These are phyloP conservation scores for Ips nitidus DNA, from an alignment of 1,140 invertebrate genomes.

Conservation along the genomic window DNA sequence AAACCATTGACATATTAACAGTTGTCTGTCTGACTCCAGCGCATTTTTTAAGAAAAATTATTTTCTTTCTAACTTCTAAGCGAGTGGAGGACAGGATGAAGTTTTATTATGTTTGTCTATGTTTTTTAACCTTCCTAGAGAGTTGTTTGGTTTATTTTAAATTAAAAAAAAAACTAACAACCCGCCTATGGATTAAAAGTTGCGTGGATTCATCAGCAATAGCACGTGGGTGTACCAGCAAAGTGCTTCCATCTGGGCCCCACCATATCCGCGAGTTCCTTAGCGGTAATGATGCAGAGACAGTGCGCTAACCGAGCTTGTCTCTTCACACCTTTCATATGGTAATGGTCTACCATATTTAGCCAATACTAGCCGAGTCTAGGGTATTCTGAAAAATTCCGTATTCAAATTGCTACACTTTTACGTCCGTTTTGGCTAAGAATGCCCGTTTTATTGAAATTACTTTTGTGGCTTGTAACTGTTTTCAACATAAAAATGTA, in stretches of 20 bases:
- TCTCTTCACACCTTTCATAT: constrained; percentile 29
- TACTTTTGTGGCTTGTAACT: too few species aligned
- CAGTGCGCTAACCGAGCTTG: constrained; percentile 16
- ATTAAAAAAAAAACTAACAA: background rate
- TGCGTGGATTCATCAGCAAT: constrained; percentile 48
- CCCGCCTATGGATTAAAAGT: constrained; percentile 35
- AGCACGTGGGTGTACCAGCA: constrained; percentile 51
- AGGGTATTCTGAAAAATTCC: background rate
- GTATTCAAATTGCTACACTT: background rate
- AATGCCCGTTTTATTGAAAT: too few species aligned
- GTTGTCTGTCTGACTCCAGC: too few species aligned
- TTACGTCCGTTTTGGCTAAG: too few species aligned
- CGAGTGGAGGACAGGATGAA: too few species aligned
- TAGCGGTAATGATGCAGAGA: constrained; percentile 21
- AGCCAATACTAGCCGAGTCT: constrained; percentile 4
- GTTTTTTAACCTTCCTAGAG: too few species aligned
- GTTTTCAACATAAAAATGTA: too few species aligned
- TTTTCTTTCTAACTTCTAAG: too few species aligned
- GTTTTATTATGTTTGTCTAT: too few species aligned
- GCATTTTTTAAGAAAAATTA: too few species aligned
- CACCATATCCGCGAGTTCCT: constrained; percentile 30
- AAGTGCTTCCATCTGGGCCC: constrained; percentile 39
- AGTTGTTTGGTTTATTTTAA: too few species aligned
- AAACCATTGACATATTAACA: too few species aligned
- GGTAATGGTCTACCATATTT: constrained; percentile 29